Conservation (phyloP, 2,797 vertebrate species). For the Pogonophryne albipinna region DNA sequence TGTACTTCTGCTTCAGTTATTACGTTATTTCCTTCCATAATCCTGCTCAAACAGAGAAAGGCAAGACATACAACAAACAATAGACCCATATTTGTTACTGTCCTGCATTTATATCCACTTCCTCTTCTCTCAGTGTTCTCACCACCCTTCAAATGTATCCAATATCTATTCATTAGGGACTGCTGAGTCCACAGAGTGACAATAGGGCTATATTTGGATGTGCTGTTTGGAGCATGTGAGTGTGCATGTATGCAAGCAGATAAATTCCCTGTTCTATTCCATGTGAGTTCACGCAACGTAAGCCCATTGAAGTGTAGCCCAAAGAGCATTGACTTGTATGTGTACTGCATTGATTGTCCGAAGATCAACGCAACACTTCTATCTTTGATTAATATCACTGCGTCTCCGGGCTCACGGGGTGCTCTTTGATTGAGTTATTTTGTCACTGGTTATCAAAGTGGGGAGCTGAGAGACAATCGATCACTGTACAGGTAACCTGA, state of each 20-base stretch:
- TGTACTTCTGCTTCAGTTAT: conserved; percentile 52
- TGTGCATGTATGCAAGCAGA: conserved; percentile 23
- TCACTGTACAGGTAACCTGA: conserved; percentile 76
- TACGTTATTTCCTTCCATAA: conserved; percentile 53
- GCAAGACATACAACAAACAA: conserved; percentile 17
- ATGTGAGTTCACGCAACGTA: conserved; percentile 40
- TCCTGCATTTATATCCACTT: conserved; percentile 13
- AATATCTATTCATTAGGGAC: conserved; percentile 67
- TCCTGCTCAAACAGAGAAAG: conserved; percentile 46
- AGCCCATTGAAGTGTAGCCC: conserved; percentile 44
- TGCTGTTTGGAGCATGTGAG: conserved; percentile 34
- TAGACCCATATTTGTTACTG: conserved; percentile 5
- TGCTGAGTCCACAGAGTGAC: conserved; percentile 63
- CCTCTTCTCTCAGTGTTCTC: conserved; percentile 33
- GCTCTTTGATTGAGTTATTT: conserved; percentile 78
- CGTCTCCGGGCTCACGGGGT: conserved; percentile 60
- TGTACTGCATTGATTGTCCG: conserved; percentile 68
- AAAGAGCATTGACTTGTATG: conserved; percentile 57
- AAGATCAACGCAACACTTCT: conserved; percentile 77
- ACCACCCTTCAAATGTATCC: conserved; percentile 49
- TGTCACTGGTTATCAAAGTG: conserved; percentile 69
- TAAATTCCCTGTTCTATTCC: conserved; percentile 41
- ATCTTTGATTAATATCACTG: conserved; percentile 78
- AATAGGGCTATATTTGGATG: conserved; percentile 68
- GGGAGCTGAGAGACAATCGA: conserved; percentile 69